A percentile compares a stretch with the other conserved stretches of the same genome.
Conservation (phyloP, 2,113 vertebrate genomes). For the Leucosticte australis region DNA sequence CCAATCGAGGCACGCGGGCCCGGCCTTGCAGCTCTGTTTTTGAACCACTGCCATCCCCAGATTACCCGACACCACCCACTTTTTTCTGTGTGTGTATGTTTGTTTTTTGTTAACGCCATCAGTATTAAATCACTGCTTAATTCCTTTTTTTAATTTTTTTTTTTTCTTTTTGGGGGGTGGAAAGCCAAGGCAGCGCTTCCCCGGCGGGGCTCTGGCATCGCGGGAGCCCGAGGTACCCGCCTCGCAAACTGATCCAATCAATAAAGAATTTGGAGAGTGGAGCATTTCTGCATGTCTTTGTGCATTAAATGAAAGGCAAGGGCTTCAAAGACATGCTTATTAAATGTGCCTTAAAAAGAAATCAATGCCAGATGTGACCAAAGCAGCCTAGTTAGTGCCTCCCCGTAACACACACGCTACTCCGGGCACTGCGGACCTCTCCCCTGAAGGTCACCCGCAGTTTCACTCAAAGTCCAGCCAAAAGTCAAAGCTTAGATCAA, state of each 20-base stretch:
- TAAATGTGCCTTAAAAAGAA: slow-evolving; percentile 91
- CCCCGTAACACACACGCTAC: slow-evolving; percentile 69
- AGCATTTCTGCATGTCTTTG: slow-evolving; percentile 85
- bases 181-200: background rate
- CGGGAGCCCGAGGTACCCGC: slow-evolving; percentile 44
- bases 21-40: slow-evolving; percentile 80
- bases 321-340: slow-evolving; percentile 93
- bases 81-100: background rate
- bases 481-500: slow-evolving; percentile 71
- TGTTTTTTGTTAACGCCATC: slow-evolving; percentile 43
- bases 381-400: slow-evolving; percentile 81
- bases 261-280: slow-evolving; percentile 82
- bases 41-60: slow-evolving; percentile 85
- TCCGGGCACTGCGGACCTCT: slow-evolving; percentile 59
- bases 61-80: slow-evolving; percentile 84
- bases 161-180: accelerated
- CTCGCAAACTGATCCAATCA: slow-evolving; percentile 83
- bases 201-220: background rate
- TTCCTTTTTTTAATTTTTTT: background rate
- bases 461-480: slow-evolving; percentile 66
- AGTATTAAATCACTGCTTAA: slow-evolving; percentile 50
- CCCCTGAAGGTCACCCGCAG: slow-evolving; percentile 72
- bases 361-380: slow-evolving; percentile 95
- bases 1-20: slow-evolving; percentile 81
- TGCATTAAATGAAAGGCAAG: slow-evolving; percentile 87